Evolutionary conservation across 2,888 invertebrate genomes (phyloP).

Genomic region (Caenorhabditis sp.): DNA sequence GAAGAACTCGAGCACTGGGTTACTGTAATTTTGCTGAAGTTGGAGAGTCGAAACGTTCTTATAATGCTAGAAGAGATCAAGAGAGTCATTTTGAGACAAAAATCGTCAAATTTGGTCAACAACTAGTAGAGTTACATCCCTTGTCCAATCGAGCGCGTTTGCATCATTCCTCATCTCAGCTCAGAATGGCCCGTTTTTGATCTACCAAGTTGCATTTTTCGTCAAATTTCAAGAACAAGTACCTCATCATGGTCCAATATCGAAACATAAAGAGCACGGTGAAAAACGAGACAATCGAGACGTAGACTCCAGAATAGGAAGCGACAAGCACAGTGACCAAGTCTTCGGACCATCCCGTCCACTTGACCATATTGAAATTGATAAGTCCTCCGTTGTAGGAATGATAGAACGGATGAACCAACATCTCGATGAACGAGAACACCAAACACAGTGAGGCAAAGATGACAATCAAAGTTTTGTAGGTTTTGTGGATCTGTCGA

Average conservation of each 20-base stretch:
- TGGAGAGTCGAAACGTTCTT: no score
- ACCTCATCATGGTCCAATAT: conserved; percentile 49
- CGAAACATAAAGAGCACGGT: conserved; percentile 34
- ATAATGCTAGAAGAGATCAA: no score
- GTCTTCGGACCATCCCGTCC: conserved; percentile 21
- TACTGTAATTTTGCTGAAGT: conserved; percentile 20
- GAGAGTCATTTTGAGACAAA: no score
- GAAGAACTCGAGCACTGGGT: conserved; percentile 18
- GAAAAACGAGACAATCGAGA: conserved; percentile 46
- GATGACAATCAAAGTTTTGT: conserved; percentile 21
- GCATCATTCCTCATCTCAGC: no score
- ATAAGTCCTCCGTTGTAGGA: conserved; percentile 40
- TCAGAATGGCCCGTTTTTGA: neutral
- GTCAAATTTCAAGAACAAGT: neutral
- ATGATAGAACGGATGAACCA: conserved; percentile 51
- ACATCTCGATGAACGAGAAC: conserved; percentile 51
- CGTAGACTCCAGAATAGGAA: conserved; percentile 50
- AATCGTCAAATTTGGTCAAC: no score
- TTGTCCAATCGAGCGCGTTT: no score
- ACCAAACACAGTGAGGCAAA: conserved; percentile 28
- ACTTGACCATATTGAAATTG: conserved; percentile 50
- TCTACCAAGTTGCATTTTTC: neutral
- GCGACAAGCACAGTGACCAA: conserved; percentile 34
- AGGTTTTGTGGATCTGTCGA: conserved; percentile 18
- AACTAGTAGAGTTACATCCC: no score